Conservation (phyloP, 2,113 vertebrate species). For the Manacus vitellinus region DNA sequence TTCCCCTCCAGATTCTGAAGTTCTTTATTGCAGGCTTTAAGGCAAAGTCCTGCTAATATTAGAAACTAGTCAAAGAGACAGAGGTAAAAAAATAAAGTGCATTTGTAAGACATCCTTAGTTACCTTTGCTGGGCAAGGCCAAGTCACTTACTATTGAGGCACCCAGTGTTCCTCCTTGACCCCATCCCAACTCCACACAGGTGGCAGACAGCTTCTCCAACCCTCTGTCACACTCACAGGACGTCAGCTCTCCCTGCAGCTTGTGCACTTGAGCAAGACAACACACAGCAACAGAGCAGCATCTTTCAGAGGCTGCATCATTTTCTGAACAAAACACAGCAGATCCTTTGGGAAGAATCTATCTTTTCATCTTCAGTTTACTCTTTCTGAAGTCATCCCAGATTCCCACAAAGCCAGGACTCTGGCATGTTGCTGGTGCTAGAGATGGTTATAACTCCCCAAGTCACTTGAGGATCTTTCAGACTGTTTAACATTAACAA, state of each 20-base stretch:
- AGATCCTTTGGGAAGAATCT: not conserved
- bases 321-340: not conserved
- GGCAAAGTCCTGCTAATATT: constrained; percentile 55
- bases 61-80: constrained; percentile 67
- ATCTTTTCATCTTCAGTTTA: not conserved
- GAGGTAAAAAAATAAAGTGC: constrained; percentile 80
- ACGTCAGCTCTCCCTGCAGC: constrained; percentile 35
- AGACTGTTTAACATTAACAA: not conserved
- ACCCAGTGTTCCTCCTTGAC: constrained; percentile 33
- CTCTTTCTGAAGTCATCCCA: not conserved
- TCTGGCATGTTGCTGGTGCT: constrained; percentile 17
- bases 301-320: not conserved
- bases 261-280: constrained; percentile 32
- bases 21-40: constrained; percentile 44
- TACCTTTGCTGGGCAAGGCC: constrained; percentile 69
- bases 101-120: constrained; percentile 68
- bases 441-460: not conserved
- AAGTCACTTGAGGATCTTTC: not conserved
- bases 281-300: constrained; percentile 24
- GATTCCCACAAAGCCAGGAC: not conserved
- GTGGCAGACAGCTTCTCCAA: constrained; percentile 51
- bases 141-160: constrained; percentile 59
- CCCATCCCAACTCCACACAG: not conserved
- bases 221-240: not conserved
- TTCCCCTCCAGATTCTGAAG: constrained; percentile 51